These are phyloP conservation scores for Phaedon cochleariae DNA, from an alignment of 2,888 invertebrate species.

Conservation along the genomic window DNA sequence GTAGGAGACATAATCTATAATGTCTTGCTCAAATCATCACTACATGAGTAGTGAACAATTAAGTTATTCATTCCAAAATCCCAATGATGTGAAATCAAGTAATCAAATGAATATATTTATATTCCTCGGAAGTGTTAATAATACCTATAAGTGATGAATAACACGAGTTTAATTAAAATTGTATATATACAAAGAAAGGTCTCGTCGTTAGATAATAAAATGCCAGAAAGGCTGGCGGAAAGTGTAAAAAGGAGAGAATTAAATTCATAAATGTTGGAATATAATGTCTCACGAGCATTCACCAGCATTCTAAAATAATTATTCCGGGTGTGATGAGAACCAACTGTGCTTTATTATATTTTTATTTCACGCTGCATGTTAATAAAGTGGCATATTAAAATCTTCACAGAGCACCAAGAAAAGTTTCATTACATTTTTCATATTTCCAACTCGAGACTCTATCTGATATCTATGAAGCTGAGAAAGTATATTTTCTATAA, in stretches of 20 bases:
- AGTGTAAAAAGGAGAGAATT: conserved; percentile 46
- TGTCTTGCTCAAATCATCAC: too few species aligned
- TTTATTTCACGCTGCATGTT: conserved; percentile 39
- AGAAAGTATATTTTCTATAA: too few species aligned
- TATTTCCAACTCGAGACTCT: neutral
- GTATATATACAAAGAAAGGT: conserved; percentile 44
- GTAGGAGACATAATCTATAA: too few species aligned
- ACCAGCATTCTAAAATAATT: conserved; percentile 50
- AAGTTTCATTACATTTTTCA: conserved; percentile 15
- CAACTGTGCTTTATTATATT: conserved; percentile 43
- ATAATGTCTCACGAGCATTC: conserved; percentile 45
- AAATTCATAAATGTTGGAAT: conserved; percentile 48
- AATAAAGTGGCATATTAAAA: conserved; percentile 38
- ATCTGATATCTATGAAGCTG: neutral
- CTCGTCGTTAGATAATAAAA: conserved; percentile 45
- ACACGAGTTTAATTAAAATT: conserved; percentile 38
- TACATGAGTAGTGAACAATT: too few species aligned
- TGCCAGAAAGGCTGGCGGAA: conserved; percentile 40
- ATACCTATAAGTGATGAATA: neutral
- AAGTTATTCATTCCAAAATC: too few species aligned
- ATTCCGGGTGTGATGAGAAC: conserved; percentile 48
- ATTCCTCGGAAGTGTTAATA: neutral
- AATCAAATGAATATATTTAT: too few species aligned
- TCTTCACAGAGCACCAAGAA: conserved; percentile 23
- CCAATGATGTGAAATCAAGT: too few species aligned